Evolutionary conservation across 2,113 vertebrate species (phyloP), one percentile per base, ranked within the genome.

Genomic region (Oreochromis aureus): DNA sequence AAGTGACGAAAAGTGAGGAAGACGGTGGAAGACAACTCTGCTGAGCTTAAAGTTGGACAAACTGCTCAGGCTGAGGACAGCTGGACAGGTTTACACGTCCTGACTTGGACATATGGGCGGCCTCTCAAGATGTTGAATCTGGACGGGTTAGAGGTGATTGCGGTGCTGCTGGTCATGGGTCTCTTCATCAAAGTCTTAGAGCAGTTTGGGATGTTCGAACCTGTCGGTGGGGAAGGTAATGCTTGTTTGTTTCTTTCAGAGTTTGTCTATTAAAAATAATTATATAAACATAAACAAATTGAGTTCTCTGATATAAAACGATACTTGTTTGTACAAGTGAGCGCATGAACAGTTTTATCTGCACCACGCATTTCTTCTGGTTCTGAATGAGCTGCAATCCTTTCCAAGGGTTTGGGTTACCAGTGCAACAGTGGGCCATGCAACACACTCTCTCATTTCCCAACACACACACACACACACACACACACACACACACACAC

Each of bases 141-240:
- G 96, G 98, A 99, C 93, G 98, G 98, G 94, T 97, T 99, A 95
- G 98, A 99, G 94, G 97, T 99, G 97, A 98, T 99, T 95, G 98
- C 97, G 12, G 98, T 99, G 89, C 95, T 99, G 95, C 96, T 98
- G 96, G 97, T 99, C 95, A 99, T 99, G 97, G 98, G 97, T 86
- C 97, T 99, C 83, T 99, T 99, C 97, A 97, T 99, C 93, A 99
- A 99, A 96, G 97, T 98, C 88, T 96, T 99, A 97, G 98, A 99
- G 96, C 98, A 99, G 95, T 99, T 99, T 97, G 98, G 98, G 95
- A 97, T 99, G 96, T 98, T 99, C 94, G 98, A 99, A 96, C 97
- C 97, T 7, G 97, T 98, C 93, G 97, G 98, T 96, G 97, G 98
- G 96, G 98, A 99, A 99, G 98, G 97, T 96, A 96, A 95, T 39